These are phyloP conservation scores for Phataginus tetradactyla DNA, from an alignment of 2,797 vertebrate genomes.

Conservation along the genomic window DNA sequence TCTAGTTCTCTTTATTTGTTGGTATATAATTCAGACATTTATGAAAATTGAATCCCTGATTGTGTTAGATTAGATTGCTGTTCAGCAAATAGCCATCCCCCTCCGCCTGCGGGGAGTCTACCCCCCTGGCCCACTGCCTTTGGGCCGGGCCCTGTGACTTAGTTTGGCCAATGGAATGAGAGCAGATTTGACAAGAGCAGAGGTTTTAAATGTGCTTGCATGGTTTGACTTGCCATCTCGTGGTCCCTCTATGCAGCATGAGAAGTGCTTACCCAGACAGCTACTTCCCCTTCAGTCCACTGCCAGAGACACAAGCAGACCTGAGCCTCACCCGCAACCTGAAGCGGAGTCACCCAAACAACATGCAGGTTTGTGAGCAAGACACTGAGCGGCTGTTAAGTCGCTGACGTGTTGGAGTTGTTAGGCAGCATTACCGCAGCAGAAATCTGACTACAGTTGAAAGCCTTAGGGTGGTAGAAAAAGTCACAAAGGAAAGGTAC, in stretches of 20 bases:
- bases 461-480: background rate
- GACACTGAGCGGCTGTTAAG: background rate
- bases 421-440: background rate
- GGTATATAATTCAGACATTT: background rate
- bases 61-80: background rate
- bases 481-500: background rate
- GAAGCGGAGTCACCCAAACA: background rate
- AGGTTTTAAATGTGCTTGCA: background rate
- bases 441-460: background rate
- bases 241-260: background rate
- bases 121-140: background rate
- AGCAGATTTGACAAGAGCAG: background rate
- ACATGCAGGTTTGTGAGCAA: background rate
- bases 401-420: background rate
- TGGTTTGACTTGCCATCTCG: background rate
- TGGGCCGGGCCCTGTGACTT: background rate
- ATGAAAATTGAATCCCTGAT: background rate
- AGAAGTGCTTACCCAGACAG: background rate
- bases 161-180: background rate
- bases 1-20: background rate
- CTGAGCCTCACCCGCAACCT: background rate
- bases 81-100: background rate
- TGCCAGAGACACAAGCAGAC: background rate
- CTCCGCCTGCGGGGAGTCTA: background rate
- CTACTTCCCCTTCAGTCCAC: background rate